phyloP scores from a whole-genome alignment of 30 jellyfish, hydroid and myxozoan genomes.

The Aurelia sp. region DNA sequence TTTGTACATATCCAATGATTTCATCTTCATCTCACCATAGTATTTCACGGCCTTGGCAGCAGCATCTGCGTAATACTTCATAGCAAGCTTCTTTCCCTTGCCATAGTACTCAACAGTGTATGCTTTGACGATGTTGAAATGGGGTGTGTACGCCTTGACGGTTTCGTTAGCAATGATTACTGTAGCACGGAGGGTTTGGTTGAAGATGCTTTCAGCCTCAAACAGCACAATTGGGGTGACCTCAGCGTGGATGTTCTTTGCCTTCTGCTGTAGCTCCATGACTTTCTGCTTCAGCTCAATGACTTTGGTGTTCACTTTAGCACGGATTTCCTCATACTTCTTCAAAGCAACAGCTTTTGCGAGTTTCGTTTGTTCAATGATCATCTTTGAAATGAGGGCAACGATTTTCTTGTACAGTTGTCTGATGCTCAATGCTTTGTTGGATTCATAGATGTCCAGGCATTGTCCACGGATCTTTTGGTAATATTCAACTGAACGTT shows the following conservation, averaged over 20 bases:
- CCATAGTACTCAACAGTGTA: conserved; percentile 46
- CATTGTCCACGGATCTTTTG: conserved; percentile 36
- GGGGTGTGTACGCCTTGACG: conserved; percentile 92
- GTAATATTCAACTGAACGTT: conserved; percentile 33
- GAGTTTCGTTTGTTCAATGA: conserved; percentile 27
- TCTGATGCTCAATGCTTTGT: conserved; percentile 82
- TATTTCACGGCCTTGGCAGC: conserved; percentile 37
- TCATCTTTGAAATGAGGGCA: conserved; percentile 22
- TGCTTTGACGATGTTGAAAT: conserved; percentile 71
- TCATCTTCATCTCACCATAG: conserved; percentile 49
- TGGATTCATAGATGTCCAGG: conserved; percentile 60
- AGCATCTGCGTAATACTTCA: conserved; percentile 48
- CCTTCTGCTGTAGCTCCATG: conserved; percentile 36
- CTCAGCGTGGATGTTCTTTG: conserved; percentile 63
- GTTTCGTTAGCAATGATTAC: conserved; percentile 91
- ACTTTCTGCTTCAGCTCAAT: conserved; percentile 36
- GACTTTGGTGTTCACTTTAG: conserved; percentile 23
- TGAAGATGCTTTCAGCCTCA: conserved; percentile 92
- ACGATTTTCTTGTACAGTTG: conserved; percentile 76
- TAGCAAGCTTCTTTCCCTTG: conserved; percentile 36
- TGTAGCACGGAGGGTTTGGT: conserved; percentile 93
- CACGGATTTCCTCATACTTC: conserved; percentile 29
- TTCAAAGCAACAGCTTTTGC: conserved; percentile 60
- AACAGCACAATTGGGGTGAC: conserved; percentile 77
- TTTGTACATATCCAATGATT: conserved; percentile 63